Conservation (phyloP, 2,888 invertebrate species). For the Trissonchulus sp. region DNA sequence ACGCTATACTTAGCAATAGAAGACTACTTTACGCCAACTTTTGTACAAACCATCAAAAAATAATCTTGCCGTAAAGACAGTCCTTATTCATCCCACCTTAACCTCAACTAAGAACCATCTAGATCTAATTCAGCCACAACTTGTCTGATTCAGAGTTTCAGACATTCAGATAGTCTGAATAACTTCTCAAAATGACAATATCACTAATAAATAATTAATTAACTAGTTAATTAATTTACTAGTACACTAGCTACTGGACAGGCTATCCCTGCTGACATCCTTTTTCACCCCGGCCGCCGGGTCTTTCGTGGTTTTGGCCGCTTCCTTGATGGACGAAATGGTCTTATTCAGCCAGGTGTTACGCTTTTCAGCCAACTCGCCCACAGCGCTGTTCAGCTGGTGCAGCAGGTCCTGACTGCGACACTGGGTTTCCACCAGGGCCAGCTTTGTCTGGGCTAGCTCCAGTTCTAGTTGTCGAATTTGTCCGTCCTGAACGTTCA, state of each 20-base stretch:
- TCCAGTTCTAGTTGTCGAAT: constrained; percentile 87
- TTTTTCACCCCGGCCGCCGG: not conserved
- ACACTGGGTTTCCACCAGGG: constrained; percentile 93
- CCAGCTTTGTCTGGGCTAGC: constrained; percentile 89
- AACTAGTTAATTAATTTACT: no score
- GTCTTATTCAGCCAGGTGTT: constrained; percentile 89
- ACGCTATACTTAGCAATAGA: no score
- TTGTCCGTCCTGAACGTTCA: constrained; percentile 30
- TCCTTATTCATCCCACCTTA: no score
- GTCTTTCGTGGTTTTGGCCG: constrained; percentile 42
- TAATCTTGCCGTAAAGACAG: no score
- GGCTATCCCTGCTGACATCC: not conserved
- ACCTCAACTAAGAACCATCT: no score
- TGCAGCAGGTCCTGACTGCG: constrained; percentile 88
- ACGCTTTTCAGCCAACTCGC: constrained; percentile 7
- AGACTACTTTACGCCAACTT: no score
- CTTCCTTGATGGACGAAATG: constrained; percentile 62
- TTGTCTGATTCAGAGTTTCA: no score
- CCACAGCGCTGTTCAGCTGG: constrained; percentile 61
- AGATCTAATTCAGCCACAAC: no score
- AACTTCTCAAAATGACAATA: no score
- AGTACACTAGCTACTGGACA: no score
- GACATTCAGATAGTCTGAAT: no score
- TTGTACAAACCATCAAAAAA: no score
- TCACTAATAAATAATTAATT: not conserved